These are phyloP conservation scores for Marmota flaviventris DNA, from an alignment of 2,113 vertebrate genomes.

Conservation along the genomic window DNA sequence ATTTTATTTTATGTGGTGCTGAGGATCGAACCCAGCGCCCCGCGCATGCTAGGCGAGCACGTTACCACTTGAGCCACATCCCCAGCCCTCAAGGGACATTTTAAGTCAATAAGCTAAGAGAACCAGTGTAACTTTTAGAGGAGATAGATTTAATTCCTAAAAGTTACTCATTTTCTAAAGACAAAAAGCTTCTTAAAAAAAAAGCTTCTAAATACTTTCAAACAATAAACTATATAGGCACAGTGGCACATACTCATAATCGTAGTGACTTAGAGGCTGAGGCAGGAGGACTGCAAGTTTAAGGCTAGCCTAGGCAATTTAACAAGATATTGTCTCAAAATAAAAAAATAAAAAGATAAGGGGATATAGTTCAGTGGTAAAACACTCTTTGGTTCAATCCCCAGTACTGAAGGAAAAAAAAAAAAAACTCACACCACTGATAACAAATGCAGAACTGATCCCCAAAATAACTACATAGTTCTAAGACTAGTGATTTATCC, in stretches of 20 bases:
- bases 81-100: background rate
- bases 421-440: background rate
- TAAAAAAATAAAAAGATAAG: background rate
- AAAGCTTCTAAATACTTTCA: conserved; percentile 46
- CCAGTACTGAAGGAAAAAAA: background rate
- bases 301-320: too few relatives aligned
- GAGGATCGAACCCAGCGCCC: too few relatives aligned
- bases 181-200: background rate
- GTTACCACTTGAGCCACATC: too few relatives aligned
- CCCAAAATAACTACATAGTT: background rate
- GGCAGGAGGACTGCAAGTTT: too few relatives aligned
- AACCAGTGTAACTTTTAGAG: background rate
- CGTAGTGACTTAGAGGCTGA: too few relatives aligned
- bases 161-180: conserved; percentile 21
- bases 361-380: too few relatives aligned
- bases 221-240: conserved; percentile 18
- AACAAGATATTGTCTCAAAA: background rate
- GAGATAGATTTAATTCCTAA: conserved; percentile 18
- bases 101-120: conserved; percentile 43
- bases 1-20: too few relatives aligned
- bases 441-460: background rate
- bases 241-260: background rate
- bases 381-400: too few relatives aligned
- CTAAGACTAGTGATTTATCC: background rate
- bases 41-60: too few relatives aligned